A percentile compares a stretch with the other conserved stretches of the same genome.
Evolutionary conservation across 1,140 invertebrate genomes (phyloP).

Genomic region (Artemia franciscana): DNA sequence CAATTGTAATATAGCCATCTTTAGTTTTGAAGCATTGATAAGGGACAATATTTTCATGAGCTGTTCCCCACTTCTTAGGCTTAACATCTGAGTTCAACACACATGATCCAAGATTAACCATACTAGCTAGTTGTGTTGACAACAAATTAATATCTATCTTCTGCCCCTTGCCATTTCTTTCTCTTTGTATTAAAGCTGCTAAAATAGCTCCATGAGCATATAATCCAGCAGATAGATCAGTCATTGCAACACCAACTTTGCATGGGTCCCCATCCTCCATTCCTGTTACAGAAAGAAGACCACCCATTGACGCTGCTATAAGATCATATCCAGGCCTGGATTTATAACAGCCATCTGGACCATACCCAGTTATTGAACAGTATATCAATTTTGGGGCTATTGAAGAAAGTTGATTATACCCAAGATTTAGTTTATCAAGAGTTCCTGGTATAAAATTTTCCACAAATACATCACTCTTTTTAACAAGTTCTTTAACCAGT

Average conservation of each 20-base stretch:
- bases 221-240: constrained; percentile 73
- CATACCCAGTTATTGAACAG: constrained; percentile 83
- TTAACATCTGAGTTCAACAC: constrained; percentile 62
- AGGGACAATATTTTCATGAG: constrained; percentile 80
- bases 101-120: constrained; percentile 74
- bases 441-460: constrained; percentile 90
- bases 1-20: constrained; percentile 56
- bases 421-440: constrained; percentile 45
- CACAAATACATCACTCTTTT: constrained; percentile 60
- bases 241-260: constrained; percentile 78
- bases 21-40: constrained; percentile 66
- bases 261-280: constrained; percentile 55
- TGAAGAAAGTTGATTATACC: constrained; percentile 43
- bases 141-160: constrained; percentile 85
- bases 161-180: constrained; percentile 55
- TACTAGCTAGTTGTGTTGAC: constrained; percentile 62
- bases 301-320: constrained; percentile 74
- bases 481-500: constrained; percentile 44
- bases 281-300: constrained; percentile 71
- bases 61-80: constrained; percentile 56
- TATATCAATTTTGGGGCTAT: constrained; percentile 65
- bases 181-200: constrained; percentile 56
- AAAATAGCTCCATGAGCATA: constrained; percentile 89
- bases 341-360: constrained; percentile 57
- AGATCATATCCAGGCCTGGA: constrained; percentile 80